Evolutionary conservation across 1,140 invertebrate genomes (phyloP), one percentile per base, ranked within the genome.

Genomic region (Prorops nasuta): DNA sequence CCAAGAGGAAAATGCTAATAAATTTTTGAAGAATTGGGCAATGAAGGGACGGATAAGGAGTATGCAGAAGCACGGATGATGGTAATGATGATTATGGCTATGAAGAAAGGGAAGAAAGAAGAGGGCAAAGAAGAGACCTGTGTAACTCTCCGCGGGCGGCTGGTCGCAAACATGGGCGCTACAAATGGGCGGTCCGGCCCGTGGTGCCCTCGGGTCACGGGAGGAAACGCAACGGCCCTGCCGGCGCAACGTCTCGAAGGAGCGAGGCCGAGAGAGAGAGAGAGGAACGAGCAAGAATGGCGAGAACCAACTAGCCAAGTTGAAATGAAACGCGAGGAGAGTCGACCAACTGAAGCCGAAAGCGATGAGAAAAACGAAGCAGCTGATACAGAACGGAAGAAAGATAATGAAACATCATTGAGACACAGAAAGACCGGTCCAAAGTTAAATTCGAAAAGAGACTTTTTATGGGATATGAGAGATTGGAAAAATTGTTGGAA

Each of bases 181-280:
- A 74, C 69, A 74, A 72, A 71, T 72, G 67, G 71, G 71, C 70
- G 71, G 70, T 56, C 66, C 69, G 58, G 68, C 42, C 61, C 58
- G 60, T 56, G 64, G 55, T 68, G 67, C 71, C 69, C 66, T 72
- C 63, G 51, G 69, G 71, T 73, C 68, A 72, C 66, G 63, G 59
- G 44, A 66, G 54, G 56, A 69, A 64, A 69, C 58, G 59, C 7
- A 56, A 60, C 60, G 56, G 63, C 60, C 61, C 63, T 69, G 63
- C 58, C 53, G 49, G 56, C 53, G 14, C 20, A 32, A 43, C 9
- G 44, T 38, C 24, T n/a, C 2, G 17, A 35, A 17, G 35, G 32
- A 24, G 20, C 15, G 22, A 49, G 35, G 34, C n/a, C 21, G 19
- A 38, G 15, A 44, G 24, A 42, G 22, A 10, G 10, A 10, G 24